A percentile compares a stretch with the other conserved stretches of the same genome.
Evolutionary conservation across 2,797 vertebrate genomes (phyloP).

Genomic region (Ptychadena robeensis): DNA sequence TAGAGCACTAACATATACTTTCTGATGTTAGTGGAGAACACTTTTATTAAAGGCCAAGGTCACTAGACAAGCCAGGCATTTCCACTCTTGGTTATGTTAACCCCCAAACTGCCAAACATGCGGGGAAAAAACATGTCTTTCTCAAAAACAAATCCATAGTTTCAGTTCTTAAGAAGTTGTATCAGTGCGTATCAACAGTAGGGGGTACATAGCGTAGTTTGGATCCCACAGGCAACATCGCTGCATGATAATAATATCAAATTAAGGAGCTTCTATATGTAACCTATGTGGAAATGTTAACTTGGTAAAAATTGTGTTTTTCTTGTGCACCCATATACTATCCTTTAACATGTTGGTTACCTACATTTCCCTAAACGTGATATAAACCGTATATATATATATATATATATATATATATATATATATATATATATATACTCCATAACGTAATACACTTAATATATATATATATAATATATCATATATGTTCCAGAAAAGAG

Average conservation of each 20-base stretch:
- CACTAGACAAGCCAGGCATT: slow-evolving; percentile 11
- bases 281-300: too few species aligned
- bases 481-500: slow-evolving; percentile 34
- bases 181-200: too few species aligned
- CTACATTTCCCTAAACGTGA: too few species aligned
- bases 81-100: slow-evolving; percentile 22
- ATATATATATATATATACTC: neutral
- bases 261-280: too few species aligned
- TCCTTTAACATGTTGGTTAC: too few species aligned
- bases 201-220: neutral
- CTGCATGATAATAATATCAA: too few species aligned
- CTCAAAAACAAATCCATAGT: too few species aligned
- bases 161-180: too few species aligned
- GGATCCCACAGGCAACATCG: neutral
- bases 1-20: slow-evolving; percentile 18
- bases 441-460: neutral
- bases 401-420: neutral
- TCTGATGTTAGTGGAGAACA: neutral
- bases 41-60: slow-evolving; percentile 42
- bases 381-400: slow-evolving; percentile 3
- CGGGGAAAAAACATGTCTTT: neutral
- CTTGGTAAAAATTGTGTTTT: too few species aligned
- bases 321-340: too few species aligned
- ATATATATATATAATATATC: neutral
- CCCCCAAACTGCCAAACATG: neutral